Evolutionary conservation across 1,140 invertebrate genomes (phyloP).

Genomic region (Sycophaga agraensis): DNA sequence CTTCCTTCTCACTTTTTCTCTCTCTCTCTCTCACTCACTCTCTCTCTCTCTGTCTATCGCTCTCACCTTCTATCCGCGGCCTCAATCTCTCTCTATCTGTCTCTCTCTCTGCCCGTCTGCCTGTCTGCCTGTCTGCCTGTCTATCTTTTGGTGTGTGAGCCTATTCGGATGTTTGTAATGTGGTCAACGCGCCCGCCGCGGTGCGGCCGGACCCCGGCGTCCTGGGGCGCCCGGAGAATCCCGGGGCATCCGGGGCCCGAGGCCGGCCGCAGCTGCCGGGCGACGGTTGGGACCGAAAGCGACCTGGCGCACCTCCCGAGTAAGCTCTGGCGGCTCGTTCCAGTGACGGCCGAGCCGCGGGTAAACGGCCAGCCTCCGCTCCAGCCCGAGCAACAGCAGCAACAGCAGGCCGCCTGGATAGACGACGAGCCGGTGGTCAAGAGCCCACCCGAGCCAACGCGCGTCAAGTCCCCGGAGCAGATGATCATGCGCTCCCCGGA

Average conservation of each 20-base stretch:
- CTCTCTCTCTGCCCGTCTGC: too few relatives aligned
- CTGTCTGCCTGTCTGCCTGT: not conserved
- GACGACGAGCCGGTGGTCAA: constrained; percentile 76
- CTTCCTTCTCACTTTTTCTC: not conserved
- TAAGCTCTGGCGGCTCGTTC: constrained; percentile 34
- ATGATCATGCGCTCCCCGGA: constrained; percentile 87
- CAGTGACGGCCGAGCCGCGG: constrained; percentile 52
- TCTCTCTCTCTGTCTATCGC: not conserved
- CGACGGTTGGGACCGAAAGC: constrained; percentile 17
- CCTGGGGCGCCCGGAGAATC: not conserved
- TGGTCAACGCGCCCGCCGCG: not conserved
- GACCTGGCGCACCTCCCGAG: constrained; percentile 24
- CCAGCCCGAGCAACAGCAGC: constrained; percentile 40
- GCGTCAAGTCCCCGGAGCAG: constrained; percentile 90
- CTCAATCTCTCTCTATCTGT: not conserved
- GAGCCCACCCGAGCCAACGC: constrained; percentile 85
- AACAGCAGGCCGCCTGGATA: constrained; percentile 52
- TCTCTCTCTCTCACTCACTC: not conserved
- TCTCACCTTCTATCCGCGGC: too few relatives aligned
- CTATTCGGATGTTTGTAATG: constrained; percentile 1
- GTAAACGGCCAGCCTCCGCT: constrained; percentile 44
- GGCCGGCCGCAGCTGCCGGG: not conserved
- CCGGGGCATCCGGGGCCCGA: not conserved
- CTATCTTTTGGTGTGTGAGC: not conserved
- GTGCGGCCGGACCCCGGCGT: not conserved